phyloP scores from a whole-genome alignment of 2,113 vertebrate genomes.

The Pedionomus torquatus region DNA sequence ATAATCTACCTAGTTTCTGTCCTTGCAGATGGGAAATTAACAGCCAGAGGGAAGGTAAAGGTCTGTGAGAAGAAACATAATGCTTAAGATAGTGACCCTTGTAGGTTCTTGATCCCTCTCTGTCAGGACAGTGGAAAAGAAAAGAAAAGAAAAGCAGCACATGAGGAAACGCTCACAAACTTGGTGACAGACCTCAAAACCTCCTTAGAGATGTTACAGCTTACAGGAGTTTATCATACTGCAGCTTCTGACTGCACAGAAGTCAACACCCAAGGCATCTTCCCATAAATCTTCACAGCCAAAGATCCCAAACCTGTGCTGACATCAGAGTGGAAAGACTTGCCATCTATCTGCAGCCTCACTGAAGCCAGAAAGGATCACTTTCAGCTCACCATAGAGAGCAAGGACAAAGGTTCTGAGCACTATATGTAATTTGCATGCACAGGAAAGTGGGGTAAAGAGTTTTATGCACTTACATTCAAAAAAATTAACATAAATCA shows the following conservation, averaged over 20 bases:
- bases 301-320: not conserved
- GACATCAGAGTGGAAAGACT: not conserved
- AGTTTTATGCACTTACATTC: not conserved
- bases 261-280: not conserved
- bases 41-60: not conserved
- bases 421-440: not conserved
- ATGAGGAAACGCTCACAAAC: not conserved
- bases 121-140: not conserved
- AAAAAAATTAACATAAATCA: not conserved
- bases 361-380: not conserved
- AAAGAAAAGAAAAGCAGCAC: not conserved
- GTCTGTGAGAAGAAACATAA: not conserved
- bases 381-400: accelerated
- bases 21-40: not conserved
- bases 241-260: not conserved
- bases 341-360: not conserved
- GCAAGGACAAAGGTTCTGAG: not conserved
- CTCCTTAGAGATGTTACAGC: not conserved
- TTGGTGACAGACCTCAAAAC: not conserved
- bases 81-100: too few species aligned
- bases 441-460: not conserved
- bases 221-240: accelerated
- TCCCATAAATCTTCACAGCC: not conserved
- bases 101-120: not conserved
- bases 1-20: not conserved